Conservation (phyloP, 2,113 vertebrate species). For the Lonchura striata region DNA sequence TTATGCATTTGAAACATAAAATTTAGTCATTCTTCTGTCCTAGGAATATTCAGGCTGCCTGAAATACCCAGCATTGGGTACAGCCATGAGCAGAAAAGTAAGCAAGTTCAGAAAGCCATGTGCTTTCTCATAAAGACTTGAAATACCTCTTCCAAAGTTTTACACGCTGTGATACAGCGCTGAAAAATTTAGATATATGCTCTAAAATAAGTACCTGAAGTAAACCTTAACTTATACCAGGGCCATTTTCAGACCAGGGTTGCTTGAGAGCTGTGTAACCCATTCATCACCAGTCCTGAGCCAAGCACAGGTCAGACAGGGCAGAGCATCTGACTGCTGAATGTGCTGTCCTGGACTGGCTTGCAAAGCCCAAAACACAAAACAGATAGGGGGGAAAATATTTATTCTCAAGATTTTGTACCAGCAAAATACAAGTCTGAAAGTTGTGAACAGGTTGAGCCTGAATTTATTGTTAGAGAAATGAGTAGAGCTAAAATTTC, state of each 20-base stretch:
- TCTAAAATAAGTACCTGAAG: neutral
- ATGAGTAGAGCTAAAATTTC: neutral
- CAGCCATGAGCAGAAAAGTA: neutral
- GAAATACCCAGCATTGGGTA: neutral
- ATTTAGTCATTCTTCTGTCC: neutral
- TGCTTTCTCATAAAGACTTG: neutral
- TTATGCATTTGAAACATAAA: neutral
- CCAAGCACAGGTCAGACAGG: neutral
- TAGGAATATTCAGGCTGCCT: neutral
- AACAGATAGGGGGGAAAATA: neutral
- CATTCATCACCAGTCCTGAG: neutral
- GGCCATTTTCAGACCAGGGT: neutral
- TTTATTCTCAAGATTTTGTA: neutral
- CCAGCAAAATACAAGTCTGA: neutral
- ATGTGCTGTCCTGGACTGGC: neutral
- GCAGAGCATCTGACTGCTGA: accelerated
- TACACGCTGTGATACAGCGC: neutral
- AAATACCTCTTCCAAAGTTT: neutral
- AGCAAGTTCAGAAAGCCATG: neutral
- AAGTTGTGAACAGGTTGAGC: neutral
- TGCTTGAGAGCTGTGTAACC: neutral
- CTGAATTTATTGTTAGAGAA: neutral
- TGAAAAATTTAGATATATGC: neutral
- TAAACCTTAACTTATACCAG: neutral
- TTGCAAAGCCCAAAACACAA: neutral